Percentiles rank a stretch among this genome's conserved stretches.
Conservation (phyloP, 2,113 vertebrate genomes). For the Meles meles region DNA sequence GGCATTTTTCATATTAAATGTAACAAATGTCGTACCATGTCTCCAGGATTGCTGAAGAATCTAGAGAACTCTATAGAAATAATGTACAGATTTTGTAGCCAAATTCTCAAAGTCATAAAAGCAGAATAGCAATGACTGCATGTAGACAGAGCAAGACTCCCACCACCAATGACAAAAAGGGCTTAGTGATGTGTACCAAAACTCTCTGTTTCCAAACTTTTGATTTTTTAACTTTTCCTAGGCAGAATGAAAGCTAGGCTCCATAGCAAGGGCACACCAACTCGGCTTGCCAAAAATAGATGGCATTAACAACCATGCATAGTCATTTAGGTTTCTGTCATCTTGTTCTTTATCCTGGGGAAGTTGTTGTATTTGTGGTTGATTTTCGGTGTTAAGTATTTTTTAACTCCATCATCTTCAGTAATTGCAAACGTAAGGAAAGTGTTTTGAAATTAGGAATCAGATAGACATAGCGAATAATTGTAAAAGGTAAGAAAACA, state of each 20-base stretch:
- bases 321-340: conserved; percentile 23
- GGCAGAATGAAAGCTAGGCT: background rate
- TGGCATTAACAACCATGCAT: background rate
- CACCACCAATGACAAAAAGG: background rate
- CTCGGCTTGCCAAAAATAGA: background rate
- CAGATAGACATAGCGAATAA: background rate
- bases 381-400: background rate
- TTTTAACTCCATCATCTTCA: background rate
- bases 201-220: background rate
- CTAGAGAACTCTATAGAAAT: background rate
- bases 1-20: background rate
- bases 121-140: background rate
- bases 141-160: background rate
- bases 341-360: background rate
- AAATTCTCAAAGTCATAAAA: conserved; percentile 32
- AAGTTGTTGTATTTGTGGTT: background rate
- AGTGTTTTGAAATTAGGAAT: background rate
- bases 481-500: background rate
- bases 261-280: background rate
- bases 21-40: background rate
- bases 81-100: background rate
- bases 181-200: background rate
- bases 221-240: conserved; percentile 22
- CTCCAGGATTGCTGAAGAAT: conserved; percentile 19
- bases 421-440: background rate